Evolutionary conservation across 2,888 invertebrate genomes (phyloP).

Genomic region (Epiperipatus broadwayi): DNA sequence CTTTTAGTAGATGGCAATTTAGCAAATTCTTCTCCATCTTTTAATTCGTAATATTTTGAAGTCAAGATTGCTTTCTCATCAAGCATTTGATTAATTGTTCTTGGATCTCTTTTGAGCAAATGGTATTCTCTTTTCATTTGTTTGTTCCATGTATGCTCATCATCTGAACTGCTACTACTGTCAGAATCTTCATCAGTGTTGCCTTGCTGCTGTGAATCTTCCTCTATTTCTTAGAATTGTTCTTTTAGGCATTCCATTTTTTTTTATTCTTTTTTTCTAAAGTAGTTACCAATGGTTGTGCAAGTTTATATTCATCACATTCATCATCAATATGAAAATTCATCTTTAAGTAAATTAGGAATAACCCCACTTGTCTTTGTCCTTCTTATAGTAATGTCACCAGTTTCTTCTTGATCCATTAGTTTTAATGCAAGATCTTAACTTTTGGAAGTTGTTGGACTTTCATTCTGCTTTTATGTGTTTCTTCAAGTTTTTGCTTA

Average conservation of each 20-base stretch:
- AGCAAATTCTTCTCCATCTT: slow-evolving; percentile 42
- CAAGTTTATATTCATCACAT: no score
- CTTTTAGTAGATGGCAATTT: no score
- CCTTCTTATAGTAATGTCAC: no score
- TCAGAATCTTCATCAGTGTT: slow-evolving; percentile 29
- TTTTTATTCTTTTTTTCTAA: no score
- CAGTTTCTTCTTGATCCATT: slow-evolving; percentile 44
- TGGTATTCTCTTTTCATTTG: slow-evolving; percentile 58
- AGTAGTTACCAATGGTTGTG: no score
- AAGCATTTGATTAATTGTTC: slow-evolving; percentile 14
- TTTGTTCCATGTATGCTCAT: slow-evolving; percentile 55
- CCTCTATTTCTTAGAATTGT: no score
- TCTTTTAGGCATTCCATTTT: no score
- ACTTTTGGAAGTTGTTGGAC: slow-evolving; percentile 53
- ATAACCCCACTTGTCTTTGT: no score
- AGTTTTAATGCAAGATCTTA: slow-evolving; percentile 68
- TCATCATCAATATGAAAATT: no score
- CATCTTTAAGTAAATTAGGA: no score
- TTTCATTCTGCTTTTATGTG: slow-evolving; percentile 52
- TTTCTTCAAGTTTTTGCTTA: slow-evolving; percentile 65
- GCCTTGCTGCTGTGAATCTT: no score
- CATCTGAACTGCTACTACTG: slow-evolving; percentile 44
- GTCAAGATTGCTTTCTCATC: slow-evolving; percentile 23
- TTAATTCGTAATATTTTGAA: slow-evolving; percentile 41
- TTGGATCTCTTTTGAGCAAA: slow-evolving; percentile 33